Percentiles rank a stretch among this genome's conserved stretches.
These are phyloP conservation scores for Plagiodera versicolora DNA, from an alignment of 2,888 invertebrate species.

Conservation along the genomic window DNA sequence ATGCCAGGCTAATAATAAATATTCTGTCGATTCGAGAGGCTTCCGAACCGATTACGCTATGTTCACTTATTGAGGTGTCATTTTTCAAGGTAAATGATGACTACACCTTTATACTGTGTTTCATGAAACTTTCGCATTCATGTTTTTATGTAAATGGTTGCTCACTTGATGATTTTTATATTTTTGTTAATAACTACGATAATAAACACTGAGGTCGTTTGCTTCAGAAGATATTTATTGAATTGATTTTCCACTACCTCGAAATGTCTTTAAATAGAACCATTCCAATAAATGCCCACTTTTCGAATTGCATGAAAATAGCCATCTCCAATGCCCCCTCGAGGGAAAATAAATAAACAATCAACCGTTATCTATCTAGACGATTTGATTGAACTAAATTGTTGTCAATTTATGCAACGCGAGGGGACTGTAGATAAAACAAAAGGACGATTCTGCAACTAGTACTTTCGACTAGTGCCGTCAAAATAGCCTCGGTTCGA, in stretches of 20 bases:
- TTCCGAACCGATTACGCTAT: conserved; percentile 68
- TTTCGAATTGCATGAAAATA: no score
- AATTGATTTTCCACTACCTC: neutral
- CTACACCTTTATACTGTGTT: no score
- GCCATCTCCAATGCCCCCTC: conserved; percentile 3
- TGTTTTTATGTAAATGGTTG: no score
- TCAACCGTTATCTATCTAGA: conserved; percentile 20
- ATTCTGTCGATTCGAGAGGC: conserved; percentile 67
- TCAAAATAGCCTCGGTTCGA: neutral
- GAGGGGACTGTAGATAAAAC: conserved; percentile 20
- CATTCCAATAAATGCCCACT: neutral
- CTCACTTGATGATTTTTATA: neutral
- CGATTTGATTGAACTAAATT: conserved; percentile 39
- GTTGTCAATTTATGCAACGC: conserved; percentile 26
- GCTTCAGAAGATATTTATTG: no score
- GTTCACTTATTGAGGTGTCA: conserved; percentile 54
- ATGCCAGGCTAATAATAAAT: conserved; percentile 73
- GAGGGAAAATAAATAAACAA: conserved; percentile 23
- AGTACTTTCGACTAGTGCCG: conserved; percentile 20
- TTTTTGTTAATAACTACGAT: neutral
- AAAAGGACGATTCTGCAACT: conserved; percentile 17
- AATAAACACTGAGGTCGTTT: neutral
- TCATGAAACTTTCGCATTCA: no score
- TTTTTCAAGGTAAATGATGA: neutral
- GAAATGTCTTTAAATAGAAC: no score